A percentile compares a stretch with the other conserved stretches of the same genome.
phyloP scores from a whole-genome alignment of 2,113 vertebrate genomes.

The Burhinus bistriatus region DNA sequence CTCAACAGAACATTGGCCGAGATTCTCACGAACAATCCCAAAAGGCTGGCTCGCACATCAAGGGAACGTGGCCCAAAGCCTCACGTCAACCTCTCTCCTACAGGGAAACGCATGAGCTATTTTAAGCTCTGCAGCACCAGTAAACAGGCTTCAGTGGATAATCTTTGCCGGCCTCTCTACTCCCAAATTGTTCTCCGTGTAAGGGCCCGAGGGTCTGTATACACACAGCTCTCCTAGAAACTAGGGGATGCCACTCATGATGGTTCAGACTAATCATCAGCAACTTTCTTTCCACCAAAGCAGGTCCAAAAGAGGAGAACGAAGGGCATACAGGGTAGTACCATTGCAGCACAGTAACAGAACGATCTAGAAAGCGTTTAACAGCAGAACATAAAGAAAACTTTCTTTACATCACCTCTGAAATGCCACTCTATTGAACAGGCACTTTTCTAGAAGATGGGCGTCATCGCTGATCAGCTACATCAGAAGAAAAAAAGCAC shows the following conservation, averaged over 20 bases:
- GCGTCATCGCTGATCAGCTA: neutral
- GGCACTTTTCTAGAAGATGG: neutral
- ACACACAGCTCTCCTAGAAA: neutral
- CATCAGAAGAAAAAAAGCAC: neutral
- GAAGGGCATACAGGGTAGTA: neutral
- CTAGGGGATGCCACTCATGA: neutral
- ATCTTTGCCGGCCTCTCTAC: neutral
- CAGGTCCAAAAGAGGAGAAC: neutral
- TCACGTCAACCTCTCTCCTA: neutral
- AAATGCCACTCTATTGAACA: neutral
- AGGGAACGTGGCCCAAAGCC: neutral
- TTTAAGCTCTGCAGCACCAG: neutral
- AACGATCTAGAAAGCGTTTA: neutral
- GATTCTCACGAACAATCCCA: neutral
- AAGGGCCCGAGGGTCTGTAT: neutral
- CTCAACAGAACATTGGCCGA: neutral
- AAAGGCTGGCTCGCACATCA: neutral
- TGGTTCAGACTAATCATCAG: neutral
- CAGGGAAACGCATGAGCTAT: neutral
- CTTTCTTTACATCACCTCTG: neutral
- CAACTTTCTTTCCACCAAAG: neutral
- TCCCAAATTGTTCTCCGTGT: neutral
- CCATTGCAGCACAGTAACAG: neutral
- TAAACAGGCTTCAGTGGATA: neutral
- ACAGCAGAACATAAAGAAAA: neutral